These are phyloP conservation scores for Automeris io DNA, from an alignment of 2,888 invertebrate species.

Conservation along the genomic window DNA sequence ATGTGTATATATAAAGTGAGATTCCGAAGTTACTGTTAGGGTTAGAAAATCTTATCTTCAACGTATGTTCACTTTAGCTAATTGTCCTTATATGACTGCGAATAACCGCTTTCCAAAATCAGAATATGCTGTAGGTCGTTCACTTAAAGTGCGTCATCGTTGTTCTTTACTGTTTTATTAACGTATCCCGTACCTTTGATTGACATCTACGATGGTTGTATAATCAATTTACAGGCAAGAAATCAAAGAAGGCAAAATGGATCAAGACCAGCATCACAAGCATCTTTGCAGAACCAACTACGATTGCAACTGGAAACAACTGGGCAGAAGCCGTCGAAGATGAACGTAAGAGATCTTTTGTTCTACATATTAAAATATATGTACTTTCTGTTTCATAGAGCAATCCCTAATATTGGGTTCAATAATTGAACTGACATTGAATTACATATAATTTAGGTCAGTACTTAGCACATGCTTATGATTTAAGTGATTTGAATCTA, in stretches of 20 bases:
- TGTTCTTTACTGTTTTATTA: slow-evolving; percentile 39
- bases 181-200: slow-evolving; percentile 19
- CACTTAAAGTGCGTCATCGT: slow-evolving; percentile 67
- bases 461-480: no score
- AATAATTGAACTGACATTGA: no score
- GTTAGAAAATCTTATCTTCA: slow-evolving; percentile 22
- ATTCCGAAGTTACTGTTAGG: slow-evolving; percentile 19
- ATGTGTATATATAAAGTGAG: slow-evolving; percentile 19
- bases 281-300: slow-evolving; percentile 85
- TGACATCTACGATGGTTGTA: slow-evolving; percentile 11
- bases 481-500: no score
- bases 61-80: slow-evolving; percentile 25
- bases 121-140: slow-evolving; percentile 67
- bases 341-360: slow-evolving; percentile 85
- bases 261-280: slow-evolving; percentile 88
- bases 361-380: no score
- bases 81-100: slow-evolving; percentile 38
- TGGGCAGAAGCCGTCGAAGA: slow-evolving; percentile 93
- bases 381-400: no score
- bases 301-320: slow-evolving; percentile 76
- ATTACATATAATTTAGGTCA: no score
- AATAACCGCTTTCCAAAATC: slow-evolving; percentile 66
- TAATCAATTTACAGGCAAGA: slow-evolving; percentile 80
- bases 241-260: slow-evolving; percentile 91
- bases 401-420: no score